Percentiles rank a stretch among this genome's conserved stretches.
Evolutionary conservation across 2,113 vertebrate species (phyloP).

Genomic region (Strix aluco): DNA sequence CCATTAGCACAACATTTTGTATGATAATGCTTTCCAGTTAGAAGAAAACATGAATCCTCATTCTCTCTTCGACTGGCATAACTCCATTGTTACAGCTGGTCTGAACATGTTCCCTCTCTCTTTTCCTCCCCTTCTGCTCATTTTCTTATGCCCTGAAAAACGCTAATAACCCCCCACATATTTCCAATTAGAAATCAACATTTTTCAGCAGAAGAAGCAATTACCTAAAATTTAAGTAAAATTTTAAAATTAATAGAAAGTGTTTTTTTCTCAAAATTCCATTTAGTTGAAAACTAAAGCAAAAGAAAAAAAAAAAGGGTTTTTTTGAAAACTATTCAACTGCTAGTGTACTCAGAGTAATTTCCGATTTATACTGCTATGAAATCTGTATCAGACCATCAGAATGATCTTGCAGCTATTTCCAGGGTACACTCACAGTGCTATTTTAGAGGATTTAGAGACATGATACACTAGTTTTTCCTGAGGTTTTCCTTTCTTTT

Average conservation of each 20-base stretch:
- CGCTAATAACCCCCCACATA: accelerated
- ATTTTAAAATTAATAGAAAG: background rate
- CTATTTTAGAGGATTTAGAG: background rate
- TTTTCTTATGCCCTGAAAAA: background rate
- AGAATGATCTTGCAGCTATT: background rate
- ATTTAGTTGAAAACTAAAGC: background rate
- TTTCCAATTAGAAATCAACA: background rate
- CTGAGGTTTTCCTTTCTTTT: background rate
- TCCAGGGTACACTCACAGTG: background rate
- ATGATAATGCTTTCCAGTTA: background rate
- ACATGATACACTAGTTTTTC: background rate
- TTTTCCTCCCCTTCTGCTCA: background rate
- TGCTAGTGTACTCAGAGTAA: background rate
- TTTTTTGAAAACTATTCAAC: background rate
- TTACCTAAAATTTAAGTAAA: background rate
- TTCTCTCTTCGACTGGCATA: background rate
- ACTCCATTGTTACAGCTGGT: background rate
- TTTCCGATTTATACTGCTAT: background rate
- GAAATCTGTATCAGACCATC: background rate
- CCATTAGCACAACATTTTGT: background rate
- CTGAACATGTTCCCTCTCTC: background rate
- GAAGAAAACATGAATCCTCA: background rate
- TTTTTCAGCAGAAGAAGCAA: background rate
- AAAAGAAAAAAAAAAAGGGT: accelerated
- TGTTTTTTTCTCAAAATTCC: background rate